Evolutionary conservation across 2,797 vertebrate species (phyloP), one percentile per base, ranked within the genome.

Genomic region (Austrolebias charrua): DNA sequence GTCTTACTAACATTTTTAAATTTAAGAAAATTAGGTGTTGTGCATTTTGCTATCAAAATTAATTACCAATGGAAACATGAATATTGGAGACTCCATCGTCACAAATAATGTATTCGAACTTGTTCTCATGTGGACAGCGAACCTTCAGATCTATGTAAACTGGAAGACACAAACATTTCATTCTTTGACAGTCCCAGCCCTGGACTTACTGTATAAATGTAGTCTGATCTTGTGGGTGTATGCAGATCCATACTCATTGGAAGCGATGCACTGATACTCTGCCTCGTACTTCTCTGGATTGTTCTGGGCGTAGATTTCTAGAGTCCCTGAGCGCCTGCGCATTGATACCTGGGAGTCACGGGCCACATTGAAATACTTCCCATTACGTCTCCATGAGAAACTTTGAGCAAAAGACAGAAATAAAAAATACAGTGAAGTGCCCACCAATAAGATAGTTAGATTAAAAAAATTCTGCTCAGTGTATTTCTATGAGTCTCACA

Each of bases 231-330:
- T 95, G 80, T 94, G 93, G 82, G 96, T 97, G 47, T 98, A 91
- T 0, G 96, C 96, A 0, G 96, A 95, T 29, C 98, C 98, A 0
- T 91, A 95, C 18, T 94, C 92, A 4, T 99, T 99, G 29, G 95
- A 94, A 57, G 96, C 95, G 0, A 95, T 95, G 83, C 98, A 99
- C 86, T 99, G 98, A 86, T 97, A 99, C 50, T 96, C 94, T 4
- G 96, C 98, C 83, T 98, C 96, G 0, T 99, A 99, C 64, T 97
- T 95, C 6, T 97, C 94, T 0, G 98, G 95, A 52, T 95, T 91
- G 0, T 95, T 94, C 76, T 93, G 91, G 88, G 97, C 95, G 51
- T 95, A 95, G 8, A 99, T 95, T 78, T 96, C 94, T 76, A 99
- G 86, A 0, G 96, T 99, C 48, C 98, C 98, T 0, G 96, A 96